phyloP scores from a whole-genome alignment of 2,888 invertebrate species.

The Synanthedon myopaeformis region DNA sequence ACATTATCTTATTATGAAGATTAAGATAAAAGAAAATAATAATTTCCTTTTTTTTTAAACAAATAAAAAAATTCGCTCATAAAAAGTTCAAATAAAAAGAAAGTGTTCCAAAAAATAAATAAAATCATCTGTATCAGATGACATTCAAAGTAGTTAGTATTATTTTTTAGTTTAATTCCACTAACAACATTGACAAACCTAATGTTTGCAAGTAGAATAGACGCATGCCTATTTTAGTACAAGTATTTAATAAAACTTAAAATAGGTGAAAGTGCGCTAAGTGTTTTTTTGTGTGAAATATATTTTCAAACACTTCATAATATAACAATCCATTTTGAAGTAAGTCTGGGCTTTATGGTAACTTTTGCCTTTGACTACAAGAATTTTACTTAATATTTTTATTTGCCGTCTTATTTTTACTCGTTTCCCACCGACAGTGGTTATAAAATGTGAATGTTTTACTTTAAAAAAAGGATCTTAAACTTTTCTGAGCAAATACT shows the following conservation, averaged over 20 bases:
- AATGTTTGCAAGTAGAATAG: constrained; percentile 43
- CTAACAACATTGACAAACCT: constrained; percentile 48
- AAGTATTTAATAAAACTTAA: constrained; percentile 53
- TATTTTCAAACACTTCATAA: no score
- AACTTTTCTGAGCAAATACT: no score
- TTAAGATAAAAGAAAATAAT: no score
- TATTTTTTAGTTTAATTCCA: constrained; percentile 43
- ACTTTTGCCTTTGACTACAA: no score
- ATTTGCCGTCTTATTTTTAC: no score
- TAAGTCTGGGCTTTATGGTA: no score
- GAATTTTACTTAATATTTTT: no score
- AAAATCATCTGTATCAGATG: constrained; percentile 64
- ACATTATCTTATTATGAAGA: no score
- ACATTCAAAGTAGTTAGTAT: constrained; percentile 53
- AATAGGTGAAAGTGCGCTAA: constrained; percentile 47
- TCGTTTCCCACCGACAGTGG: no score
- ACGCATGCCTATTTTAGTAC: constrained; percentile 69
- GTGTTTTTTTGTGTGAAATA: constrained; percentile 17
- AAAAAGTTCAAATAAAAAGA: constrained; percentile 46
- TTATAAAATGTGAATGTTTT: no score
- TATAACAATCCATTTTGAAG: no score
- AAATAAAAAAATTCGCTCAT: constrained; percentile 35
- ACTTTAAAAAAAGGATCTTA: no score
- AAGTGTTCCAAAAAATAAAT: constrained; percentile 36
- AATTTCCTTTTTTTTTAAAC: neutral